These are phyloP conservation scores for Cirrhinus mrigala DNA, from an alignment of 2,797 vertebrate species.

Conservation along the genomic window DNA sequence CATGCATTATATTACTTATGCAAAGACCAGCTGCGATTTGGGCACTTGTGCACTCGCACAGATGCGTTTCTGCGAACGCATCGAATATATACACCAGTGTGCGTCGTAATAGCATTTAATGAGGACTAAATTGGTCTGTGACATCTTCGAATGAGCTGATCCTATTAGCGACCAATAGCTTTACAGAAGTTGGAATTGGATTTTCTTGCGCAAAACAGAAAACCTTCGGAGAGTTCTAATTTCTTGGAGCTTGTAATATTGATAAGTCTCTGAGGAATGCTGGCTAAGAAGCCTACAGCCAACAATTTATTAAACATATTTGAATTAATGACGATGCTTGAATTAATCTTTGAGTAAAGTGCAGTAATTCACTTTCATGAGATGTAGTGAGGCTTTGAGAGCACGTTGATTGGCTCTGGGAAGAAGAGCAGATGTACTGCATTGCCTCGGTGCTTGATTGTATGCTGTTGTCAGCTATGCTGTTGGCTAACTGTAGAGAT, in stretches of 20 bases:
- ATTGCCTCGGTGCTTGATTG: conserved; percentile 10
- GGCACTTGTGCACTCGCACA: background rate
- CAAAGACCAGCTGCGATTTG: conserved; percentile 11
- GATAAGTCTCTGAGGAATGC: conserved; percentile 54
- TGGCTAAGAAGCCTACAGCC: conserved; percentile 50
- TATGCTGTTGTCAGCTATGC: conserved; percentile 27
- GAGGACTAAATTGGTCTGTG: conserved; percentile 44
- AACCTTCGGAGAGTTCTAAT: conserved; percentile 46
- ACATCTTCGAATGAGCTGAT: conserved; percentile 43
- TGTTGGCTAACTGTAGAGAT: conserved; percentile 8
- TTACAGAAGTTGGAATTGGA: conserved; percentile 45
- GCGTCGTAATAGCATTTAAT: conserved; percentile 21
- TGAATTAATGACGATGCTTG: conserved; percentile 58
- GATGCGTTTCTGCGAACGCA: conserved; percentile 7
- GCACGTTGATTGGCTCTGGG: conserved; percentile 33
- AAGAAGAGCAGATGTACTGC: conserved; percentile 9
- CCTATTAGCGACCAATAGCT: conserved; percentile 48
- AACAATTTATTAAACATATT: conserved; percentile 57
- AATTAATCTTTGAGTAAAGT: conserved; percentile 53
- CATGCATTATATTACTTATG: background rate
- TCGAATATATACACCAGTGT: conserved; percentile 2
- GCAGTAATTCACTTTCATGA: conserved; percentile 55
- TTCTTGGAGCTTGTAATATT: conserved; percentile 49
- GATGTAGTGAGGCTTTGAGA: conserved; percentile 23
- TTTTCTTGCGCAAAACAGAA: conserved; percentile 30